phyloP scores from a whole-genome alignment of 1,140 invertebrate genomes.

The Zophobas morio region DNA sequence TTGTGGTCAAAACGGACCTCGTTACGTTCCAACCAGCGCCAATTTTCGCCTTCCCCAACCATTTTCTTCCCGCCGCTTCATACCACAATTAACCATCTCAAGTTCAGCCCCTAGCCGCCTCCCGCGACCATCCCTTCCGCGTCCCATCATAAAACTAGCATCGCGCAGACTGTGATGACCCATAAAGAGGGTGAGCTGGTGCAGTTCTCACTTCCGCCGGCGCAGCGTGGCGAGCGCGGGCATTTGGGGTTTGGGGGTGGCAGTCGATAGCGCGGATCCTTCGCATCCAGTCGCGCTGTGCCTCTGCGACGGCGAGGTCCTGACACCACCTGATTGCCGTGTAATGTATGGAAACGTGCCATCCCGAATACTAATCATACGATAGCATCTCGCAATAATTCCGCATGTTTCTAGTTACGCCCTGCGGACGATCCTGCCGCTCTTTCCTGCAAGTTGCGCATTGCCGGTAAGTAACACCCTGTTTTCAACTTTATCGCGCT shows the following conservation, averaged over 20 bases:
- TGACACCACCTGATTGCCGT: conserved; percentile 34
- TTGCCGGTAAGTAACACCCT: conserved; percentile 49
- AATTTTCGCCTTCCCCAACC: no score
- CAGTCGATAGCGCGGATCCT: conserved; percentile 56
- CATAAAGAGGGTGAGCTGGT: conserved; percentile 57
- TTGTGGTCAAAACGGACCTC: no score
- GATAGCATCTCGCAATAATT: conserved; percentile 37
- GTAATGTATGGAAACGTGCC: conserved; percentile 36
- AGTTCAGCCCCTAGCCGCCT: neutral
- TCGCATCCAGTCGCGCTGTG: conserved; percentile 50
- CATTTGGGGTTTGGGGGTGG: conserved; percentile 50
- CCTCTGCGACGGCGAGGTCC: conserved; percentile 26
- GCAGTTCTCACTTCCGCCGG: conserved; percentile 56
- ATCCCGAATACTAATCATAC: conserved; percentile 28
- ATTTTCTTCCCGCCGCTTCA: no score
- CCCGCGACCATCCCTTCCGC: conserved; percentile 7
- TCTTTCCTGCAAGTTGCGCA: conserved; percentile 42
- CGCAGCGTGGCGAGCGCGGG: conserved; percentile 49
- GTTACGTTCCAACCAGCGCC: no score
- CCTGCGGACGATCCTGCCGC: conserved; percentile 1
- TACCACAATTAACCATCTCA: no score
- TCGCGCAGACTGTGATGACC: conserved; percentile 54
- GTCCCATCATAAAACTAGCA: conserved; percentile 53
- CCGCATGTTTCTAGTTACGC: conserved; percentile 32
- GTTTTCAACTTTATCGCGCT: conserved; percentile 46